Percentiles rank a stretch among this genome's conserved stretches.
phyloP scores from a whole-genome alignment of 2,888 invertebrate genomes.

The Xanthia icteritia region DNA sequence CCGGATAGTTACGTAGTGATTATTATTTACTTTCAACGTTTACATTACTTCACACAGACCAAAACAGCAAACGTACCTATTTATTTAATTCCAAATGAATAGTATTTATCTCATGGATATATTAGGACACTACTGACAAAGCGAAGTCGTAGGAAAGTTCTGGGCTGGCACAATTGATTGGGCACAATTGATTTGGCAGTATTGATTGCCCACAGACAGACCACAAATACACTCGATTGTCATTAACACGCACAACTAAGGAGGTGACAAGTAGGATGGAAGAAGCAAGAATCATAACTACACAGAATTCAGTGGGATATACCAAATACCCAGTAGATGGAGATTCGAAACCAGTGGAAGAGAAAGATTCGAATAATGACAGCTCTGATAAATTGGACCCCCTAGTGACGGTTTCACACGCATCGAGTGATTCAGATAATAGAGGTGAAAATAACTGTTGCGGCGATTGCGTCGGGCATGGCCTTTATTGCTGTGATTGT shows the following conservation, averaged over 20 bases:
- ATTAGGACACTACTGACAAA: background rate
- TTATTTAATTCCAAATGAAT: background rate
- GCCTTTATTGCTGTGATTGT: conserved; percentile 51
- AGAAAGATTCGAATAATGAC: background rate
- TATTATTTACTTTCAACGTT: background rate
- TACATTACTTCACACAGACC: background rate
- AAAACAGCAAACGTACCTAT: background rate
- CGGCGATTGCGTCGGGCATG: conserved; percentile 36
- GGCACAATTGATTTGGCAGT: no score
- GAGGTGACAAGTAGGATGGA: conserved; percentile 14
- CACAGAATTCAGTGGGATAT: conserved; percentile 10
- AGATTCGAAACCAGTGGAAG: background rate
- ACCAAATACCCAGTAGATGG: background rate
- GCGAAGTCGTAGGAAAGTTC: background rate
- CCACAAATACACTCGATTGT: background rate
- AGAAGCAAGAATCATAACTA: conserved; percentile 23
- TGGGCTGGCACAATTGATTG: background rate
- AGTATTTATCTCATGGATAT: background rate
- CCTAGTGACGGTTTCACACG: background rate
- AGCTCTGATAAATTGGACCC: background rate
- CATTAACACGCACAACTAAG: background rate
- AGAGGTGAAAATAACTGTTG: conserved; percentile 15
- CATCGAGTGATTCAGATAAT: background rate
- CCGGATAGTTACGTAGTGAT: background rate
- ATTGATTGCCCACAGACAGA: background rate